These are phyloP conservation scores for Indicator indicator DNA, from an alignment of 2,113 vertebrate genomes.

Conservation along the genomic window DNA sequence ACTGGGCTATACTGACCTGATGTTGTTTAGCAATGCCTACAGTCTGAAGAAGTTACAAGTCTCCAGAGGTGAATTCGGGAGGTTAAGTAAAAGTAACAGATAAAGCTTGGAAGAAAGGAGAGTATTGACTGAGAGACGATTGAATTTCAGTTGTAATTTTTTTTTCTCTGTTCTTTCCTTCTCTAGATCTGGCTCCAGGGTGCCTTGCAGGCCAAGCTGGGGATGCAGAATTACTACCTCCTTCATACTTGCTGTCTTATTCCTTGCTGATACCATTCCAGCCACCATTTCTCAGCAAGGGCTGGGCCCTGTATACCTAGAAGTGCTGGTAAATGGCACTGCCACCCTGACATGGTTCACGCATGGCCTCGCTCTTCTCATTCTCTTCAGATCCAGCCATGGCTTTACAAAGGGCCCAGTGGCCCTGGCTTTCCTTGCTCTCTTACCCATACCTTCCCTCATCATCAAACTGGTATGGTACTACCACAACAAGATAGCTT, in stretches of 20 bases:
- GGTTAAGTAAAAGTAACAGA: neutral
- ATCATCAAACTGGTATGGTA: constrained; percentile 82
- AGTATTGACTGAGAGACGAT: neutral
- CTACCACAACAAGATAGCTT: constrained; percentile 59
- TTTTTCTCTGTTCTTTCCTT: constrained; percentile 31
- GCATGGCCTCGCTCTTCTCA: constrained; percentile 79
- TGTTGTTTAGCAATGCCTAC: neutral
- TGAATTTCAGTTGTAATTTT: neutral
- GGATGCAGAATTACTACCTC: constrained; percentile 77
- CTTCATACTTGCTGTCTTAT: constrained; percentile 76
- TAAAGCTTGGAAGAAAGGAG: neutral
- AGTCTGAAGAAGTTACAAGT: neutral
- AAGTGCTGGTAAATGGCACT: constrained; percentile 81
- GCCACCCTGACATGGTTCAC: constrained; percentile 85
- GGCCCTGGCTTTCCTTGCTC: constrained; percentile 71
- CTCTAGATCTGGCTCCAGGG: constrained; percentile 41
- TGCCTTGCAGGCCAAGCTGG: constrained; percentile 79
- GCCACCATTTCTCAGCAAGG: constrained; percentile 74
- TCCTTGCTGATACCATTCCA: constrained; percentile 77
- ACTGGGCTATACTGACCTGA: neutral
- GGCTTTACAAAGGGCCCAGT: constrained; percentile 80
- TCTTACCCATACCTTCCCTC: constrained; percentile 82
- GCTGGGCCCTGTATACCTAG: constrained; percentile 79
- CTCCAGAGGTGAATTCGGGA: neutral
- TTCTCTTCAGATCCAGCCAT: constrained; percentile 73